Evolutionary conservation across 2,888 invertebrate species (phyloP).

Genomic region (Sericinus montela): DNA sequence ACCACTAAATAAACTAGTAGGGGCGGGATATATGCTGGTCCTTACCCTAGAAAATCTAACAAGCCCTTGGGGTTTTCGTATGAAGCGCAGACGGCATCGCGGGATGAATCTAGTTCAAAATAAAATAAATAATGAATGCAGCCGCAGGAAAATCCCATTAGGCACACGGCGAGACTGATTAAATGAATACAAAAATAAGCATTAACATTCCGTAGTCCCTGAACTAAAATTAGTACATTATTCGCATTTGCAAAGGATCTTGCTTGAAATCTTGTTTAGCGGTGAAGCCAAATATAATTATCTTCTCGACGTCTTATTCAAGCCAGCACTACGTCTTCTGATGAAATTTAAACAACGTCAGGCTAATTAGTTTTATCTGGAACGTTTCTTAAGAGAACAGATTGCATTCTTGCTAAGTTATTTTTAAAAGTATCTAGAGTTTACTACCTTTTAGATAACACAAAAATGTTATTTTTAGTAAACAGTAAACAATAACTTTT

Average conservation of each 20-base stretch:
- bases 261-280: constrained; percentile 1
- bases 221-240: not conserved
- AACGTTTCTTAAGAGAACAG: not conserved
- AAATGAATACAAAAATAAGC: not conserved
- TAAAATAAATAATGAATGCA: too few relatives aligned
- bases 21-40: too few relatives aligned
- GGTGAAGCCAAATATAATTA: constrained; percentile 11
- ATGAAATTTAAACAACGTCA: constrained; percentile 11
- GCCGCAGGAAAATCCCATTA: too few relatives aligned
- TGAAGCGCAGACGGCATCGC: too few relatives aligned
- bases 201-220: not conserved
- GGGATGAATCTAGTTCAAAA: too few relatives aligned
- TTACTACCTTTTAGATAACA: too few relatives aligned
- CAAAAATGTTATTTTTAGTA: too few relatives aligned
- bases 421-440: not conserved
- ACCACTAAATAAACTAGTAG: too few relatives aligned
- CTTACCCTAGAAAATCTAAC: too few relatives aligned
- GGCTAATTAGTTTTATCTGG: constrained; percentile 11
- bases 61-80: too few relatives aligned
- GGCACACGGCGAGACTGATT: too few relatives aligned
- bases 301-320: constrained; percentile 8
- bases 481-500: too few relatives aligned
- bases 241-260: constrained; percentile 1
- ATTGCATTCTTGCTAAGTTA: not conserved
- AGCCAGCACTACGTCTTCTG: constrained; percentile 4